Base-by-base conservation (phyloP, 2,888 invertebrate genomes). In the Terebella lapidaria region DNA sequence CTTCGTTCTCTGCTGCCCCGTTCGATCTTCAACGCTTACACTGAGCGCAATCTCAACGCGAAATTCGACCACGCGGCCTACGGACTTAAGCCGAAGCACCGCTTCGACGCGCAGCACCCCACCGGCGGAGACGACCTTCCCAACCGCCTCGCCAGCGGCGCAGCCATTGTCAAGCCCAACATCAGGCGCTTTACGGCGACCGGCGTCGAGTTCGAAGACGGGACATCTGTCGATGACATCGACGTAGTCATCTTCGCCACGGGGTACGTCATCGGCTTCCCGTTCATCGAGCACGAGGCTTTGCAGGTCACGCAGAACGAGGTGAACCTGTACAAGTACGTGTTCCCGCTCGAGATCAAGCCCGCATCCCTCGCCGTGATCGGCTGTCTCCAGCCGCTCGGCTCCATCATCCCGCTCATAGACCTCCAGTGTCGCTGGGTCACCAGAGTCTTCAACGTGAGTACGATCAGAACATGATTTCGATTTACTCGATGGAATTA, bases 371-470 rank as follows among this genome's bases (percentile, higher is more conserved):
- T 83, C 49, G 82, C 81, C 25, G 71, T 83, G 22, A 78, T 84
- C 58, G 83, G 82, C 4, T 76, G 77, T 58, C 68, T 80, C 26
- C 80, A 83, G 70, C 82, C 82, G 0, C 67, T 77, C 20, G 83
- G 83, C 5, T 78, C 82, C 2, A 72, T 83, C n/a, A 78, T 80
- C 71, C 83, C 83, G 0, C 77, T 83, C 1, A 72, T 79, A 24
- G 83, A 83, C 65, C 69, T 83, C 69, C 83, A 84, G 67, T 77
- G 80, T 46, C 72, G 83, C 4, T 74, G 82, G 65, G 82, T 81
- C 51, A 74, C 74, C 0, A 68, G 70, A 45, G 72, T 82, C 4
- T 75, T 81, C 58, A 76, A 73, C 71, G 77, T 64, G 18, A 55
- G 55, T 67, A 4, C 79, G 80, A 63, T 79, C 81, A 18, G 78